Conservation (phyloP, 2,888 invertebrate genomes). For the Scaptomyza tumidula region DNA sequence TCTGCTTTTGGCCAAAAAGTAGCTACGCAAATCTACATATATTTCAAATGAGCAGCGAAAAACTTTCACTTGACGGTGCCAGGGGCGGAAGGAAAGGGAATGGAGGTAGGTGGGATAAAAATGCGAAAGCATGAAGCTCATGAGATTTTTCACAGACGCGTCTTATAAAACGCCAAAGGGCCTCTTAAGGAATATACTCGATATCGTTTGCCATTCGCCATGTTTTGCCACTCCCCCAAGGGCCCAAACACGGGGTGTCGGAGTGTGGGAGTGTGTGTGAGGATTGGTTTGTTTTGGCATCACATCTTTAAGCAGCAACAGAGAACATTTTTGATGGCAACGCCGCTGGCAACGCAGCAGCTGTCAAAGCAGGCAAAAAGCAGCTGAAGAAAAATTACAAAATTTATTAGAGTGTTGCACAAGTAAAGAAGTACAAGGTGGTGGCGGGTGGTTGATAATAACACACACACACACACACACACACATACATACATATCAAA, state of each 20-base stretch:
- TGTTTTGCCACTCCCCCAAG: slow-evolving; percentile 1
- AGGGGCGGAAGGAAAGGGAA: too few species aligned
- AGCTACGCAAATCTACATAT: slow-evolving; percentile 26
- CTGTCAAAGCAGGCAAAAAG: slow-evolving; percentile 29
- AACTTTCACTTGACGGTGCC: slow-evolving; percentile 49
- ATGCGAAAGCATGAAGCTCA: slow-evolving; percentile 34
- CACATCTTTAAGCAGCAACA: slow-evolving; percentile 29
- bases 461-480: neutral
- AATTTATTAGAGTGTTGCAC: slow-evolving; percentile 67
- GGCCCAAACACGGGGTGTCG: neutral
- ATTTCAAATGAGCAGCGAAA: slow-evolving; percentile 54
- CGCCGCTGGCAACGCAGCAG: slow-evolving; percentile 31
- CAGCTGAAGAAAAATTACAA: slow-evolving; percentile 68
- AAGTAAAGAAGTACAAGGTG: neutral
- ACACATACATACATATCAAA: slow-evolving; percentile 50
- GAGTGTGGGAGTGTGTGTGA: neutral
- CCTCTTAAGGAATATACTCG: slow-evolving; percentile 45
- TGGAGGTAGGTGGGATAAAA: neutral
- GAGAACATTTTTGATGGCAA: slow-evolving; percentile 43
- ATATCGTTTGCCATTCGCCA: slow-evolving; percentile 18
- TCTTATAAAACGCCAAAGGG: slow-evolving; percentile 40
- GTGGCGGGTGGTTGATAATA: neutral
- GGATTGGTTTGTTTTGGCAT: slow-evolving; percentile 6
- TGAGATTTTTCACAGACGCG: slow-evolving; percentile 49
- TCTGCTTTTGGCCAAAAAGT: slow-evolving; percentile 32